Evolutionary conservation across 1,140 invertebrate genomes (phyloP).

Genomic region (Lasaia peninsularis): DNA sequence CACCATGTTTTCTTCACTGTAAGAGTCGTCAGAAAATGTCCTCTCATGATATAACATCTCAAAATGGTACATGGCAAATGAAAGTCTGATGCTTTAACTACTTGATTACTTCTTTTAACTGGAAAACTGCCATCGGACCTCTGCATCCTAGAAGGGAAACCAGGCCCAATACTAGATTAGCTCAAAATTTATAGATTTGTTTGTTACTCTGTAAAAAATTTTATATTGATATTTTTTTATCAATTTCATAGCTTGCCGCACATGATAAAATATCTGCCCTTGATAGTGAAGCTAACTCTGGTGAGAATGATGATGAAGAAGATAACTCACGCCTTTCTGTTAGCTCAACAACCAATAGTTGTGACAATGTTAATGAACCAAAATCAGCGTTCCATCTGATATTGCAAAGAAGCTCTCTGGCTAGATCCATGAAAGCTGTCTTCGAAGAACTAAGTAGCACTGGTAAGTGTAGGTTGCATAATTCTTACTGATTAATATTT

Average conservation of each 20-base stretch:
- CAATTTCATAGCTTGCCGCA: conserved; percentile 71
- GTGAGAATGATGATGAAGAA: conserved; percentile 70
- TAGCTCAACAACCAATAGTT: conserved; percentile 47
- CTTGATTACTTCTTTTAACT: too few relatives aligned
- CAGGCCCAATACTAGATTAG: too few relatives aligned
- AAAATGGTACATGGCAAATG: too few relatives aligned
- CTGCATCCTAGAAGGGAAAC: too few relatives aligned
- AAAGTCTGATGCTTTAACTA: too few relatives aligned
- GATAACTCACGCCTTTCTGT: conserved; percentile 52
- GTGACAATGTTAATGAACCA: conserved; percentile 49
- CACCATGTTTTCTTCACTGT: too few relatives aligned
- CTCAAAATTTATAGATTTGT: too few relatives aligned
- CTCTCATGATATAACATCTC: too few relatives aligned
- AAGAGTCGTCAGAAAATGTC: too few relatives aligned
- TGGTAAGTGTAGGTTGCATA: conserved; percentile 61
- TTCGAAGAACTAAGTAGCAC: conserved; percentile 90
- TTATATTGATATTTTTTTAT: not conserved
- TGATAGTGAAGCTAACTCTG: conserved; percentile 74
- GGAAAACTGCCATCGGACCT: too few relatives aligned
- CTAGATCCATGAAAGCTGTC: conserved; percentile 89
- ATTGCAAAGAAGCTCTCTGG: conserved; percentile 88
- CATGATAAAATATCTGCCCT: conserved; percentile 80
- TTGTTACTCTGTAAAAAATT: too few relatives aligned
- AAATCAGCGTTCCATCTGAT: conserved; percentile 82
- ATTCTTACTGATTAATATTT: not conserved